Percentiles rank a stretch among this genome's conserved stretches.
Conservation (phyloP, 2,113 vertebrate species). For the Aptenodytes patagonicus region DNA sequence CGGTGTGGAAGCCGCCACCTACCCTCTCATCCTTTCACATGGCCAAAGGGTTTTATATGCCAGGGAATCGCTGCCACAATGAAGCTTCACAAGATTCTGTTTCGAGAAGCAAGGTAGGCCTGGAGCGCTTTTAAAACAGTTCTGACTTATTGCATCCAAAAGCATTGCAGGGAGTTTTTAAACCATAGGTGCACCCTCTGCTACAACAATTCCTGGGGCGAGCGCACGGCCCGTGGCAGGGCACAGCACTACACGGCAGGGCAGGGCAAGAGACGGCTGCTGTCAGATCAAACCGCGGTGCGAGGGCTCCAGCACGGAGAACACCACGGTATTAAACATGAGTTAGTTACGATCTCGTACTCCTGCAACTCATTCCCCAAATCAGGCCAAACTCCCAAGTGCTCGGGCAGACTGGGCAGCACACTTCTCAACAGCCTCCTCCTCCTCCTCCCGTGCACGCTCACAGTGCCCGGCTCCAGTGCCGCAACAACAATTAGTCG, state of each 20-base stretch:
- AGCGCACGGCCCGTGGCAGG: rapidly evolving
- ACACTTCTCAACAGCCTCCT: not conserved
- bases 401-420: rapidly evolving
- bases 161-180: not conserved
- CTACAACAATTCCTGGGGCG: not conserved
- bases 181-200: rapidly evolving
- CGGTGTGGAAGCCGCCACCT: not conserved
- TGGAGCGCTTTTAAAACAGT: not conserved
- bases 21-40: not conserved
- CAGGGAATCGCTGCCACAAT: not conserved
- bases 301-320: rapidly evolving
- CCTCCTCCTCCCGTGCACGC: rapidly evolving
- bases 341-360: rapidly evolving
- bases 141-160: not conserved
- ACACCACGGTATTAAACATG: rapidly evolving
- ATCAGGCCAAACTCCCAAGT: not conserved
- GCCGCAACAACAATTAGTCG: rapidly evolving
- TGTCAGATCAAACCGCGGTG: rapidly evolving
- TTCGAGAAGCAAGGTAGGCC: not conserved
- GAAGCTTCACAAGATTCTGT: not conserved
- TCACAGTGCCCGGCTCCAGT: too few relatives aligned
- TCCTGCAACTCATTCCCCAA: not conserved
- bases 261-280: not conserved
- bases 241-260: not conserved
- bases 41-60: not conserved